phyloP scores from a whole-genome alignment of 2,888 invertebrate species.

The Tinea semifulvella region DNA sequence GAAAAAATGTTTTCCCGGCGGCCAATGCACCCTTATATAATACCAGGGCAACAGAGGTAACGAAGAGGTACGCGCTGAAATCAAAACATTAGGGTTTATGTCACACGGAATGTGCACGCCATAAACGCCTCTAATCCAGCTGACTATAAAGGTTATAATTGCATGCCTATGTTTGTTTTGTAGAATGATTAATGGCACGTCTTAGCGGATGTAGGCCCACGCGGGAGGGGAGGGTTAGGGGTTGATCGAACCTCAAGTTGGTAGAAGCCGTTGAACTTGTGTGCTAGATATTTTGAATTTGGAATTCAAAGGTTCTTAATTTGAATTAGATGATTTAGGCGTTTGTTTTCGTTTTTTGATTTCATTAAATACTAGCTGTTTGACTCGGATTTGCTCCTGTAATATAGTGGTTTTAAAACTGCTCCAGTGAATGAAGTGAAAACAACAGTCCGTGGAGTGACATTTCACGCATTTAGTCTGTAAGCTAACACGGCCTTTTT shows the following conservation, averaged over 20 bases:
- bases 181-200: constrained; percentile 51
- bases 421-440: too few relatives aligned
- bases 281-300: constrained; percentile 3
- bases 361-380: too few relatives aligned
- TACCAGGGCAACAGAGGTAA: constrained; percentile 56
- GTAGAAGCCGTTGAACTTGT: constrained; percentile 31
- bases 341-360: too few relatives aligned
- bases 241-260: constrained; percentile 58
- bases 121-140: constrained; percentile 35
- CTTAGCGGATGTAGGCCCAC: constrained; percentile 36
- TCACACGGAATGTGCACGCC: constrained; percentile 24
- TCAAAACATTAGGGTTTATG: constrained; percentile 25
- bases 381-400: too few relatives aligned
- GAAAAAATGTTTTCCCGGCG: constrained; percentile 44
- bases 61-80: constrained; percentile 38
- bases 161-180: constrained; percentile 33
- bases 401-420: too few relatives aligned
- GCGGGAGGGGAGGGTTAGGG: constrained; percentile 29
- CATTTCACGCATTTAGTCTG: too few relatives aligned
- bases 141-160: constrained; percentile 35
- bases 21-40: constrained; percentile 65
- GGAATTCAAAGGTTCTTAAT: too few relatives aligned
- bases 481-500: too few relatives aligned
- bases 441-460: too few relatives aligned
- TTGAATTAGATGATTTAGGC: too few relatives aligned